phyloP scores from a whole-genome alignment of 2,113 vertebrate species.

The Anser brachyrhynchus region DNA sequence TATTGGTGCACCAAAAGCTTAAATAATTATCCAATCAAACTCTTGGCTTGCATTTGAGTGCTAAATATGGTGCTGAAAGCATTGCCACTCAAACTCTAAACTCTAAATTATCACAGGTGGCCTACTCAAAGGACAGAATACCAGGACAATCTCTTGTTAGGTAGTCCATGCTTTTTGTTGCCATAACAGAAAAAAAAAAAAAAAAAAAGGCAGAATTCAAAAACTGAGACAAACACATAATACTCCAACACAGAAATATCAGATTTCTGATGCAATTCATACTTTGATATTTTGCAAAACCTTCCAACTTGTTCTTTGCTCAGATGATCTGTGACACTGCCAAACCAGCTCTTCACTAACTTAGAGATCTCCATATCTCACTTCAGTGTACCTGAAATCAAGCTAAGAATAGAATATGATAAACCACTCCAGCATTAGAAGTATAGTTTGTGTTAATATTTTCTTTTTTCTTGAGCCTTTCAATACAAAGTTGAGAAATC shows the following conservation, averaged over 20 bases:
- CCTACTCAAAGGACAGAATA: background rate
- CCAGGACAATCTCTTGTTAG: background rate
- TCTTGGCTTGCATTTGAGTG: background rate
- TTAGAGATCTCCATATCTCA: background rate
- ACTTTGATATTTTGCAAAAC: background rate
- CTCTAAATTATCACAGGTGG: background rate
- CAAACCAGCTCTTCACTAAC: background rate
- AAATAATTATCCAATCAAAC: background rate
- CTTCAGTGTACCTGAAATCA: background rate
- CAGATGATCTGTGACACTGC: background rate
- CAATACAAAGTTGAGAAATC: conserved; percentile 39
- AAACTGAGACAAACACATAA: background rate
- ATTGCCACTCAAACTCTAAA: background rate
- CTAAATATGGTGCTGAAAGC: background rate
- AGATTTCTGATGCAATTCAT: background rate
- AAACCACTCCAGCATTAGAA: conserved; percentile 30
- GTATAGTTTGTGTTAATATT: background rate
- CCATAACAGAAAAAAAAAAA: background rate
- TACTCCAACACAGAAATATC: background rate
- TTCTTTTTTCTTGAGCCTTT: conserved; percentile 36
- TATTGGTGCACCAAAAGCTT: background rate
- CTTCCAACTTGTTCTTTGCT: background rate
- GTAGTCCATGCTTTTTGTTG: background rate
- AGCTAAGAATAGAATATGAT: background rate
- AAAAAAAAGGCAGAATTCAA: background rate